Conservation (phyloP, 2,113 vertebrate genomes). For the Cathartes aura region DNA sequence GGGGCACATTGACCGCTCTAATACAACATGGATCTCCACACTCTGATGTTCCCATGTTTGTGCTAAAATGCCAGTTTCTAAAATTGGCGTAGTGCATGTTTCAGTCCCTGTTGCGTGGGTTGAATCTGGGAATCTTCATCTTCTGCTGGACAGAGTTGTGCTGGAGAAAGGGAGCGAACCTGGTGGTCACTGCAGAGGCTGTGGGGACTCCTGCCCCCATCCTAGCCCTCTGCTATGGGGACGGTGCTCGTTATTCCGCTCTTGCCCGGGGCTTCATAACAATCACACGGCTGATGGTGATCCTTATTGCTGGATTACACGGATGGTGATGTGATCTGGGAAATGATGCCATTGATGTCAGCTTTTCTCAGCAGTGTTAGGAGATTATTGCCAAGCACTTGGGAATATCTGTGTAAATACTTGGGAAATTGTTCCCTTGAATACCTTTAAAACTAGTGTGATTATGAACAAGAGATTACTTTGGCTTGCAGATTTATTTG, state of each 20-base stretch:
- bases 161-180: background rate
- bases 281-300: background rate
- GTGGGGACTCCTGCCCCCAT: background rate
- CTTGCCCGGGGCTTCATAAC: fast-evolving
- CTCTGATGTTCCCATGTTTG: background rate
- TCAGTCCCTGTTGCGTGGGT: background rate
- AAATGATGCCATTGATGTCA: background rate
- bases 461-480: background rate
- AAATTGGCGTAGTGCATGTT: background rate
- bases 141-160: background rate
- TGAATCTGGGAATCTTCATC: background rate
- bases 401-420: background rate
- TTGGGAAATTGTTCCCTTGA: background rate
- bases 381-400: background rate
- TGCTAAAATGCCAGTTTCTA: background rate
- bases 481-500: background rate
- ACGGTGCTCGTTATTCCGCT: background rate
- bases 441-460: background rate
- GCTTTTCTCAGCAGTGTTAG: background rate
- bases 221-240: background rate
- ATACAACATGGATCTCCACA: background rate
- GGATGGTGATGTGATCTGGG: background rate
- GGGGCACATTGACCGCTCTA: background rate
- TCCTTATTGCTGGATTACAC: background rate
- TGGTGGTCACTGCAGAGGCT: background rate